These are phyloP conservation scores for Caenorhabditis imperialis DNA, from an alignment of 2,888 invertebrate species.

Conservation along the genomic window DNA sequence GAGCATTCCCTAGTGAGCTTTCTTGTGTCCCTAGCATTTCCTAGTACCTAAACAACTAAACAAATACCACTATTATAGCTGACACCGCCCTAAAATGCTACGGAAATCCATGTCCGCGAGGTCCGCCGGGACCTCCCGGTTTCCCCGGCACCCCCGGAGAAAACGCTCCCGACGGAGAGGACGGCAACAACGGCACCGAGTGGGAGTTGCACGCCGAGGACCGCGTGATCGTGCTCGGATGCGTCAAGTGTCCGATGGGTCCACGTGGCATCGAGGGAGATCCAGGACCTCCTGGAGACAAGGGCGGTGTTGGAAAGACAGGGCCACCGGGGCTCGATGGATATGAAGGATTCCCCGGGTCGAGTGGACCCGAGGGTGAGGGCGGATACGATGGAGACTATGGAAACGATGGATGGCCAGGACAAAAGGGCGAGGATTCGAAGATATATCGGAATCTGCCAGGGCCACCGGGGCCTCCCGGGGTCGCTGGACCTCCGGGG, in stretches of 20 bases:
- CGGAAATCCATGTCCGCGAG: constrained; percentile 65
- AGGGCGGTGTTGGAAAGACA: constrained; percentile 26
- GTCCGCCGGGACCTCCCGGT: constrained; percentile 70
- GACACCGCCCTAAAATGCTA: constrained; percentile 23
- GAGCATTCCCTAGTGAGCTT: too few species aligned
- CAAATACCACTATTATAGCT: constrained; percentile 8
- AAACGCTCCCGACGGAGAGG: constrained; percentile 71
- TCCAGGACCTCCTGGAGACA: constrained; percentile 49
- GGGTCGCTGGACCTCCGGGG: constrained; percentile 35
- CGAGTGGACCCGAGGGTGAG: constrained; percentile 28
- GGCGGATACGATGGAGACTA: constrained; percentile 36
- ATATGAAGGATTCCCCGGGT: constrained; percentile 48
- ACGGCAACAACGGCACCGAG: constrained; percentile 67
- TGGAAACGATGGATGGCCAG: constrained; percentile 40
- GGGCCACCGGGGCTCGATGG: constrained; percentile 45
- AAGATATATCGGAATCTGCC: constrained; percentile 25
- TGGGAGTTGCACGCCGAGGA: constrained; percentile 39
- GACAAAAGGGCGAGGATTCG: constrained; percentile 28
- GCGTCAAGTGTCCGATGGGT: constrained; percentile 49
- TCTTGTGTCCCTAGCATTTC: too few species aligned
- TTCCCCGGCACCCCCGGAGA: constrained; percentile 72
- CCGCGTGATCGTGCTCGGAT: constrained; percentile 36
- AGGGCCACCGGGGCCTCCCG: constrained; percentile 34
- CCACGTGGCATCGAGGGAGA: constrained; percentile 50
- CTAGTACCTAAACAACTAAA: too few species aligned